Base-by-base conservation (phyloP, 1,140 invertebrate species). In the Drosophila arizonae region DNA sequence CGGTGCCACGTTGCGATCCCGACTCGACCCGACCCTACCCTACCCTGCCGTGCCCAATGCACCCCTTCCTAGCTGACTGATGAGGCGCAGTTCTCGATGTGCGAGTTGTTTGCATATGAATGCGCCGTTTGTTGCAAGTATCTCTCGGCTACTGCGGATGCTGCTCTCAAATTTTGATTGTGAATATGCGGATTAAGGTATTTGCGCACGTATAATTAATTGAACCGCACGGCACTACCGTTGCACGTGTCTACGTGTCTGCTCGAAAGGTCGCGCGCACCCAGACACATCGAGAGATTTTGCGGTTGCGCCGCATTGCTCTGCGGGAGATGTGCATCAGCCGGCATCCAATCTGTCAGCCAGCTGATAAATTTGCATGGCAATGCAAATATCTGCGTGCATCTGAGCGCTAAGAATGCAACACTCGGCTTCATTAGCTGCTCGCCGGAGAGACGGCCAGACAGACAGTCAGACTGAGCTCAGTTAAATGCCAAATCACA, bases 171-270 rank as follows among this genome's bases (percentile, higher is more conserved):
- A 88, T 79, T 87, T 89, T 88, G 84, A 88, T 88, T 88, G 84
- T 86, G 84, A 88, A 88, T 88, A 77, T 66, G 68, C 74, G 84
- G 84, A 88, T 88, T 88, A 89, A 89, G 84, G 84, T 88, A 88
- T 88, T 88, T 88, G 84, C 85, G 85, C 84, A 88, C 84, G 85
- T 88, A 88, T 88, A 88, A 88, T 88, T 88, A 88, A 88, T 88
- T 88, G 85, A 86, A 84, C 81, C 76, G 72, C 81, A 72, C 61
- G 48, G 17, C 51, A 63, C 79, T 75, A 81, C 81, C 65, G 67
- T 60, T 76, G 75, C 80, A 75, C 72, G 78, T 73, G 77, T 77
- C 57, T 58, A 45, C 61, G 17, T 21, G 41, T 33, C 33, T 9
- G 33, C 33, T 33, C 33, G 21, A 61, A 54, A 60, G 50, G 56